These are phyloP conservation scores for Limnothrissa miodon DNA, from an alignment of 2,113 vertebrate species.

Conservation along the genomic window DNA sequence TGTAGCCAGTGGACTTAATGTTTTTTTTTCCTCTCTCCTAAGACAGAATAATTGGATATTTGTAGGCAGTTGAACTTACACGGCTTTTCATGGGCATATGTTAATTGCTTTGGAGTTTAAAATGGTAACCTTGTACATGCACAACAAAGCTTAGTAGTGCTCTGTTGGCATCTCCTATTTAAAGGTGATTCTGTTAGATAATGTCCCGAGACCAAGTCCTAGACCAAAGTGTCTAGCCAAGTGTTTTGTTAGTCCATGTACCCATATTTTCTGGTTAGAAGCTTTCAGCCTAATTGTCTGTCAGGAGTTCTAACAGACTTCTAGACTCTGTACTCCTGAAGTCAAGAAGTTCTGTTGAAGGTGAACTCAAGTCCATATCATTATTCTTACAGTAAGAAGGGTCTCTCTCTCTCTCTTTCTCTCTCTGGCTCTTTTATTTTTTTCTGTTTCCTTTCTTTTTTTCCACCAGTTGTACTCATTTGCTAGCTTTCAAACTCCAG, in stretches of 20 bases:
- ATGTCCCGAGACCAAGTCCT: neutral
- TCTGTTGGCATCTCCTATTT: neutral
- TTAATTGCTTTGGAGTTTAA: neutral
- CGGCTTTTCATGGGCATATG: neutral
- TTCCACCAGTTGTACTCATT: neutral
- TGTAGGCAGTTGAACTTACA: neutral
- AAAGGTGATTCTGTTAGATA: neutral
- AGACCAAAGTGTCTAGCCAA: neutral
- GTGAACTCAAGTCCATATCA: neutral
- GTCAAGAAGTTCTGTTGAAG: neutral
- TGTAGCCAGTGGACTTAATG: neutral
- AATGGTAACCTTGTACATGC: neutral
- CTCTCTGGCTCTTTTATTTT: neutral
- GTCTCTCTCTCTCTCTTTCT: neutral
- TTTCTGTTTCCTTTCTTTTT: neutral
- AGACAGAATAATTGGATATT: neutral
- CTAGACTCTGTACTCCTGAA: neutral
- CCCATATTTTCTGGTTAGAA: neutral
- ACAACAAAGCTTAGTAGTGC: neutral
- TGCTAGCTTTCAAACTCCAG: neutral
- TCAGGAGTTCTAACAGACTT: neutral
- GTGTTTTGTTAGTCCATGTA: neutral
- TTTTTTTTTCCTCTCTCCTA: neutral
- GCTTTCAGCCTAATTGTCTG: constrained; percentile 8
- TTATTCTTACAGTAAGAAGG: no score